Base-by-base conservation (phyloP, 1,140 invertebrate species). In the Aphis gossypii region DNA sequence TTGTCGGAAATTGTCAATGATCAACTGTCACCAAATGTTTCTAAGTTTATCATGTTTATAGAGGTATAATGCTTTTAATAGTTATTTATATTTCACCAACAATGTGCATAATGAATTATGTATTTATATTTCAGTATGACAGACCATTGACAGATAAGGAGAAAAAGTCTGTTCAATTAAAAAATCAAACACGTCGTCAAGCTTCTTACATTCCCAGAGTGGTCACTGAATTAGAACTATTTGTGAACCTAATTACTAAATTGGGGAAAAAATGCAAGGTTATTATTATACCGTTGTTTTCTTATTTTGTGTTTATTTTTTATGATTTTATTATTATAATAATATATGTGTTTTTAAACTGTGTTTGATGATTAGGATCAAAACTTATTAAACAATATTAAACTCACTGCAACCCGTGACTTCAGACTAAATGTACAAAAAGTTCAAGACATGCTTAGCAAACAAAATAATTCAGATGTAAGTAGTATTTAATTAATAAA, bases 201-300 rank as follows among this genome's bases (percentile, higher is more conserved):
- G 48, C 92, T 0, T 86, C 23, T 30, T 93, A 93, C 35, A 93
- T 93, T 84, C 92, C 92, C 41, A 84, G 46, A 54, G 92, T 93
- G 11, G 92, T 93, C n/a, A 93, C 48, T 41, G 92, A 93, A 86
- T 30, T 93, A 20, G 92, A 93, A 44, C 11, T 84, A 7, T 93
- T 93, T n/a, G 82, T 84, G 0, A 93, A 93, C 14, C 18, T 86
- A 30, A 93, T 93, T 18, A 93, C 92, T 14, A 93, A 93, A 56
- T 41, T 93, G 82, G 92, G 92, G 2, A 93, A 93, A 56, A 93
- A 93, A n/a, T 93, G 92, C 92, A 93, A 93, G 41, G 92, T 93
- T n/a, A 35, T 82, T 35, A 46, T 35, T 76, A 9, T 38, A 38
- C 4, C 23, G 20, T 6, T n/a, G 3, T 46, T 48, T 48, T 48